Percentiles rank a stretch among this genome's conserved stretches.
Conservation (phyloP, 2,888 invertebrate species). For the Ectemnius cavifrons region DNA sequence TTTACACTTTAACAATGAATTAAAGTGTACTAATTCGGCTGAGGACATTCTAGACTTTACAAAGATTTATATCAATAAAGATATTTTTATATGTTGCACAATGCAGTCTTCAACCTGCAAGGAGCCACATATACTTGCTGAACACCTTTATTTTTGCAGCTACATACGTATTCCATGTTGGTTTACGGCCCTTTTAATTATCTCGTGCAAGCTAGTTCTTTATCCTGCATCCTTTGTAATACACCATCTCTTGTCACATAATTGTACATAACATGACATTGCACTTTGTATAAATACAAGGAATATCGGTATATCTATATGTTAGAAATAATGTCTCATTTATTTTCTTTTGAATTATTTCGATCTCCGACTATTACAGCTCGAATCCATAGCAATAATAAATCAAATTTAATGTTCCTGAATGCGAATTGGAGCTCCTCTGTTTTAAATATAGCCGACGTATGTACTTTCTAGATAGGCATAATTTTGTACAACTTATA, state of each 20-base stretch:
- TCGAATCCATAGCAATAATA: too few relatives aligned
- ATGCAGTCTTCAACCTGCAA: slow-evolving; percentile 8
- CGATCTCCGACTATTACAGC: not conserved
- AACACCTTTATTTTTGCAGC: too few relatives aligned
- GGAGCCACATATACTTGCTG: not conserved
- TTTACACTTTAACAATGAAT: too few relatives aligned
- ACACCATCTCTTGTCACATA: not conserved
- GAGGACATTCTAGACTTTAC: not conserved
- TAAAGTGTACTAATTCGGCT: too few relatives aligned
- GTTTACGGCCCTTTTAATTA: not conserved
- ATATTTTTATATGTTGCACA: slow-evolving; percentile 49
- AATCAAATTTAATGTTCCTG: too few relatives aligned
- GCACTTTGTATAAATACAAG: not conserved
- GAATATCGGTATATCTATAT: not conserved
- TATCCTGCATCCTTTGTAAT: not conserved
- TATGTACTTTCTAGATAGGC: too few relatives aligned
- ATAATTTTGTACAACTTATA: too few relatives aligned
- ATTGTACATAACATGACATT: not conserved
- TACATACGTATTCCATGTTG: not conserved
- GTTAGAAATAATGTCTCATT: not conserved
- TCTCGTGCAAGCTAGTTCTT: not conserved
- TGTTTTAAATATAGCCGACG: too few relatives aligned
- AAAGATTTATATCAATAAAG: slow-evolving; percentile 15
- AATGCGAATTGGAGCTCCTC: too few relatives aligned
- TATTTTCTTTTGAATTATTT: not conserved